Percentiles rank a stretch among this genome's conserved stretches.
These are phyloP conservation scores for Heliangelus exortis DNA, from an alignment of 2,797 vertebrate genomes.

Conservation along the genomic window DNA sequence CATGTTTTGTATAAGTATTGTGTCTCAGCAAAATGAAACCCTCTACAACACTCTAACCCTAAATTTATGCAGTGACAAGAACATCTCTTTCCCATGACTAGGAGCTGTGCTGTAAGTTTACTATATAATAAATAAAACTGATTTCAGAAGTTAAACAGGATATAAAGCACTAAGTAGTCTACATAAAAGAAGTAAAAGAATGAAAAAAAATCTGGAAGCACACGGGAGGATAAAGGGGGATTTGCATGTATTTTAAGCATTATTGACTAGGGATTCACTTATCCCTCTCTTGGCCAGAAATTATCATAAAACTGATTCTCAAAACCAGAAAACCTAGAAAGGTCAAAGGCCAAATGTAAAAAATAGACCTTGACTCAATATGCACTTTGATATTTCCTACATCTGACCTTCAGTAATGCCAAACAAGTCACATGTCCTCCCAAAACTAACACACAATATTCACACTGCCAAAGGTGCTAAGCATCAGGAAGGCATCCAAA, in stretches of 20 bases:
- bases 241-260: not conserved
- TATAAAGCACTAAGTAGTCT: not conserved
- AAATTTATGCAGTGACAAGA: not conserved
- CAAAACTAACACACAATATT: not conserved
- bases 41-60: not conserved
- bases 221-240: not conserved
- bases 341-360: not conserved
- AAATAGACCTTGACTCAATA: not conserved
- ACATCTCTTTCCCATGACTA: not conserved
- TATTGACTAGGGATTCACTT: not conserved
- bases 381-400: not conserved
- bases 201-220: not conserved
- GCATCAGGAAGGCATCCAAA: not conserved
- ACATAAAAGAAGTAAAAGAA: not conserved
- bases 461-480: not conserved
- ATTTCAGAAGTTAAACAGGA: not conserved
- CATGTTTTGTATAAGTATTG: not conserved
- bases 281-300: not conserved
- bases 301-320: not conserved
- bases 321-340: not conserved
- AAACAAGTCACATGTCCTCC: not conserved
- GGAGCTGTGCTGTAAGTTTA: not conserved
- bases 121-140: not conserved
- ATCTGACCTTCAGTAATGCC: not conserved
- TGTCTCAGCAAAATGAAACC: not conserved